These are phyloP conservation scores for Enteromius radiatus DNA, from an alignment of 2,797 vertebrate genomes.

Conservation along the genomic window DNA sequence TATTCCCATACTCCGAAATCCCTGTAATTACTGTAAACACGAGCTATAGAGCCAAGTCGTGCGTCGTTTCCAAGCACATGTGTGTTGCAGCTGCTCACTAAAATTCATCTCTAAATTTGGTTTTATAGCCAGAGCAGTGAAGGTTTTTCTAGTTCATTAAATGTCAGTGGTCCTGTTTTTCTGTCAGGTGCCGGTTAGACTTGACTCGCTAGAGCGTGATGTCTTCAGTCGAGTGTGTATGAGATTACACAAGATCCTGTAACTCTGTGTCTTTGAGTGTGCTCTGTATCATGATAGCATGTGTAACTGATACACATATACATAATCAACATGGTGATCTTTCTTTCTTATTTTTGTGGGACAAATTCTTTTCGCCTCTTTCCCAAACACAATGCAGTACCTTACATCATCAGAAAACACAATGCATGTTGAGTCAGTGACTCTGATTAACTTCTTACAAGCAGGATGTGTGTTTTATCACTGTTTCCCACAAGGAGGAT, in stretches of 20 bases:
- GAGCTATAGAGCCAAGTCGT: conserved; percentile 44
- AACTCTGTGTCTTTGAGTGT: neutral
- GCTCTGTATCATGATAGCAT: conserved; percentile 1
- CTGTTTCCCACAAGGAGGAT: conserved; percentile 2
- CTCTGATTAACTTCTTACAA: conserved; percentile 1
- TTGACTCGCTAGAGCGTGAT: neutral
- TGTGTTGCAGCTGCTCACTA: conserved; percentile 55
- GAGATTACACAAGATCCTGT: neutral
- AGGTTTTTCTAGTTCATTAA: conserved; percentile 51
- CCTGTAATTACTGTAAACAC: conserved; percentile 58
- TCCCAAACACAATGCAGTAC: conserved; percentile 4
- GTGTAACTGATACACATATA: neutral
- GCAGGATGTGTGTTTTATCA: conserved; percentile 16
- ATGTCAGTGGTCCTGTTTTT: conserved; percentile 39
- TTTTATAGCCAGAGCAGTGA: conserved; percentile 42
- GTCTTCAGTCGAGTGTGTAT: neutral
- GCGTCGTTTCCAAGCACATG: conserved; percentile 46
- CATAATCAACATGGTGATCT: neutral
- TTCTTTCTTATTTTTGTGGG: neutral
- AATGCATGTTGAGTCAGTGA: conserved; percentile 30
- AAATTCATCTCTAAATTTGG: conserved; percentile 52
- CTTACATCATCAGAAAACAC: conserved; percentile 23
- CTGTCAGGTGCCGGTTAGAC: conserved; percentile 15
- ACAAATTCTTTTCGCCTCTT: neutral
- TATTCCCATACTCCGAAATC: conserved; percentile 51